Base-by-base conservation (phyloP, 1,140 invertebrate genomes). In the Lysiphlebus fabarum region DNA sequence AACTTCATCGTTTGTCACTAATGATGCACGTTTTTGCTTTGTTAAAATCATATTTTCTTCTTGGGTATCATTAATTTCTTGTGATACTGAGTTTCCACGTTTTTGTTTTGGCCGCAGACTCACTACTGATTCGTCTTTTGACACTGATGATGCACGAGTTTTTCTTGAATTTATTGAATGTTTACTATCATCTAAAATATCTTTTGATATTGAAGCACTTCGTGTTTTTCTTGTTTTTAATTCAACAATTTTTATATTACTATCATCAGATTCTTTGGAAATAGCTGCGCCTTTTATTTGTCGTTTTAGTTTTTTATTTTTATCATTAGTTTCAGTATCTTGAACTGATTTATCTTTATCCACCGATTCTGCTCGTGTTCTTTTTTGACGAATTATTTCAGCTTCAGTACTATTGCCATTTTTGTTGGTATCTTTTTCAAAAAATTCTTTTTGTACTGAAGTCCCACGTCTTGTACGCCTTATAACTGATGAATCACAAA, bases 401-500 rank as follows among this genome's bases (percentile, higher is more conserved):
- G 26, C 14, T 64, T 63, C 10, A 50, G 14, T 12, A 64, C 53
- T 0, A 60, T 61, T 43, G 49, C 48, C 33, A 6, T 10, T 38
- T 7, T 43, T 26, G 37, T 12, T 11, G 12, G 50, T 7, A 12
- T 12, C 7, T 33, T 14, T 11, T 49, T 6, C 43, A 17, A n/a
- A 45, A 12, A 45, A n/a, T 45, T 33, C 6, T 36, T 50, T 11
- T 36, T 50, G 17, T 26, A 61, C 51, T 4, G 55, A 65, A 10
- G 61, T 59, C 45, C 63, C 60, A 8, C 63, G 61, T 56, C 69
- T 69, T 4, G 58, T 61, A 17, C 55, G 64, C 56, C 63, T 65
- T 14, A 59, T 63, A 0, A 59, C n/a, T 11, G 61, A 10, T 37
- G 14, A 0, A 1, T 58, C 47, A 34, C 43, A 10, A 36, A 10